Evolutionary conservation across 2,797 vertebrate genomes (phyloP), one percentile per base, ranked within the genome.

Genomic region (Acanthopagrus latus): DNA sequence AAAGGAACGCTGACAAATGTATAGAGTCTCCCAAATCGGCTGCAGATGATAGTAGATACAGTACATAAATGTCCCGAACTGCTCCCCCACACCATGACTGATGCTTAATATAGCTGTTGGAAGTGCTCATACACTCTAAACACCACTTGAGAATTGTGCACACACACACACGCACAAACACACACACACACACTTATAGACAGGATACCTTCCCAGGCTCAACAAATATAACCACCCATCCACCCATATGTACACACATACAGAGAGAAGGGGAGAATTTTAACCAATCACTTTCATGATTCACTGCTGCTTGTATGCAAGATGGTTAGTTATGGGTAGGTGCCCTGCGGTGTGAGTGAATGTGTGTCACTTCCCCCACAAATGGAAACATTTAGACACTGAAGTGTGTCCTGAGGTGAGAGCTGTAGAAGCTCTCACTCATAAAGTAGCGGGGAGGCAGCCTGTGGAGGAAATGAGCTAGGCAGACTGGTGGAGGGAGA

Each of bases 351-450:
- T 87, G 85, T 87, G 84, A 84, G 86, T 64, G 83, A 92, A 91
- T 88, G 91, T 89, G 88, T 93, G 92, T 93, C 89, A 93, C 91
- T 92, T 91, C 89, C 90, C 86, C 83, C 85, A 84, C 84, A 91
- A 93, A 92, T 94, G 93, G 92, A 94, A 94, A 94, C 93, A 89
- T 92, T 95, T 93, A 94, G 89, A 93, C 89, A 85, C 90, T 76
- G 88, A 84, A 93, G 91, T 92, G 90, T 93, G 87, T 93, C 90
- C 91, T 89, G 90, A 94, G 92, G 93, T 93, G 91, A 93, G 86
- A 92, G 88, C 88, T 86, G 91, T 88, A 92, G 91, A 93, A 91
- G 90, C 91, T 91, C 90, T 89, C 88, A 79, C 92, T 94, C 92
- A 93, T 94, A 94, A 95, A 94, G 91, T 93, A 92, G 93, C 89